Percentiles rank a stretch among this genome's conserved stretches.
Conservation (phyloP, 2,888 invertebrate species). For the Heliconius ethilla region DNA sequence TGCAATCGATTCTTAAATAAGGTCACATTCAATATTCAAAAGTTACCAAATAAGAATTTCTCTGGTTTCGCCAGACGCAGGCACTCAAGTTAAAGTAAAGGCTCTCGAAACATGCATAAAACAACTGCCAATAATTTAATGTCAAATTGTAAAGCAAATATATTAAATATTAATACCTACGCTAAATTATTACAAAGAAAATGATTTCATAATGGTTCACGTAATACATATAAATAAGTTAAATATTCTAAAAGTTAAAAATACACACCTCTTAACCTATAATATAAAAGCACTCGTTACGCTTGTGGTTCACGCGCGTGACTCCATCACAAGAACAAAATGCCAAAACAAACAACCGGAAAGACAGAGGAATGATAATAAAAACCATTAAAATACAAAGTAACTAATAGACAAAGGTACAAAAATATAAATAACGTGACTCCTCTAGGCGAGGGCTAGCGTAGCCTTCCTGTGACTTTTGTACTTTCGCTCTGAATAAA, state of each 20-base stretch:
- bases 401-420: conserved; percentile 78
- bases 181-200: conserved; percentile 81
- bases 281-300: conserved; percentile 78
- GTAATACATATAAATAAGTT: conserved; percentile 82
- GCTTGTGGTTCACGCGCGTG: conserved; percentile 60
- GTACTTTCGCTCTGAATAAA: conserved; percentile 78
- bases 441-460: conserved; percentile 43
- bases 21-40: conserved; percentile 63
- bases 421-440: conserved; percentile 67
- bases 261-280: conserved; percentile 80
- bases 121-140: conserved; percentile 77
- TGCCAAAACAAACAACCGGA: conserved; percentile 68
- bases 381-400: conserved; percentile 64
- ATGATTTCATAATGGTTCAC: conserved; percentile 77
- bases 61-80: conserved; percentile 63
- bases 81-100: conserved; percentile 77
- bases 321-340: conserved; percentile 56
- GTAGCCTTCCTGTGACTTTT: conserved; percentile 55
- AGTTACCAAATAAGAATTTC: conserved; percentile 59
- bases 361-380: conserved; percentile 72
- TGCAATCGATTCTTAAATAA: conserved; percentile 57
- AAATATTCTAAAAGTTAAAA: conserved; percentile 82
- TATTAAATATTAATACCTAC: conserved; percentile 80
- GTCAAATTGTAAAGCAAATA: conserved; percentile 77
- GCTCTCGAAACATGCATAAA: conserved; percentile 70